Percentiles rank a stretch among this genome's conserved stretches.
Evolutionary conservation across 1,140 invertebrate species (phyloP).

Genomic region (Atta texana): DNA sequence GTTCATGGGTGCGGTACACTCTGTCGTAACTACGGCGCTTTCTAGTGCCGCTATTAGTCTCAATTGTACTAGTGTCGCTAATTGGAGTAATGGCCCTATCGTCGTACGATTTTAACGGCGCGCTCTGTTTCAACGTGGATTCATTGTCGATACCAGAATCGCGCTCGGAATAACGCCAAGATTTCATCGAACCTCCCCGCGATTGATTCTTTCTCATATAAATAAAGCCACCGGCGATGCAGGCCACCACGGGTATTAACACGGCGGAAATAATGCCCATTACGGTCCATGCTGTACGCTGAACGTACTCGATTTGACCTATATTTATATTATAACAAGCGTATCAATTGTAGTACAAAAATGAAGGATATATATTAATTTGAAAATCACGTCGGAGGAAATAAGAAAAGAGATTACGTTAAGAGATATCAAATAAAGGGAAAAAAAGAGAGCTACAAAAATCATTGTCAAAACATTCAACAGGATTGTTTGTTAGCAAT

Average conservation of each 20-base stretch:
- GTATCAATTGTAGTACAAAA: conserved; percentile 3
- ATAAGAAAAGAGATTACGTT: neutral
- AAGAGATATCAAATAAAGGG: neutral
- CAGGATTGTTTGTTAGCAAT: neutral
- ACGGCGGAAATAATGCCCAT: conserved; percentile 81
- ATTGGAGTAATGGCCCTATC: conserved; percentile 76
- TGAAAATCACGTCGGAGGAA: neutral
- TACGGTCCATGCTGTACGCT: conserved; percentile 83
- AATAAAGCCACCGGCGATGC: conserved; percentile 72
- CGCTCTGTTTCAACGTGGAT: conserved; percentile 66
- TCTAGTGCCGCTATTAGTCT: conserved; percentile 86
- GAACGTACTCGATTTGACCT: conserved; percentile 85
- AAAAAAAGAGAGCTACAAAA: neutral
- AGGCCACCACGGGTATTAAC: conserved; percentile 77
- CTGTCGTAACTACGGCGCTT: conserved; percentile 91
- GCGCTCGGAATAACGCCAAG: conserved; percentile 80
- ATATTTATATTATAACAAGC: conserved; percentile 66
- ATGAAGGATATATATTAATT: neutral
- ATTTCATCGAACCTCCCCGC: conserved; percentile 75
- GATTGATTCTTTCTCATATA: conserved; percentile 73
- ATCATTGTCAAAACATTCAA: neutral
- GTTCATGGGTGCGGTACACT: conserved; percentile 93
- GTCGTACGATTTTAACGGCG: conserved; percentile 75
- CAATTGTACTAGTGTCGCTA: conserved; percentile 78
- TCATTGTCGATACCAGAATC: conserved; percentile 76